A percentile compares a stretch with the other conserved stretches of the same genome.
Evolutionary conservation across 2,888 invertebrate species (phyloP).

Genomic region (Gastrophysa polygoni): DNA sequence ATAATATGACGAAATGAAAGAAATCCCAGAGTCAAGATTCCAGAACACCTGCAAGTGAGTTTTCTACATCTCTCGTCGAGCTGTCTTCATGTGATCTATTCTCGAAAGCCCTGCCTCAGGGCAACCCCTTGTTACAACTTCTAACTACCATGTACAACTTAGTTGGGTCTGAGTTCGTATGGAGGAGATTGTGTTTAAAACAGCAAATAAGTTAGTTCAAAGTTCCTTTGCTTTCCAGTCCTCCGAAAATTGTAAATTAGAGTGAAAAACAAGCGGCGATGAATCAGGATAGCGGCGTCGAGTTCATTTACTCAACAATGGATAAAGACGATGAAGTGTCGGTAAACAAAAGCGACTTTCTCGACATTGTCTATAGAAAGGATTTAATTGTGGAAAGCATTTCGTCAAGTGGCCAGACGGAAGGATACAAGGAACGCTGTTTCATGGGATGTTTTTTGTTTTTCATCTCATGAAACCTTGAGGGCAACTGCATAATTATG

Average conservation of each 20-base stretch:
- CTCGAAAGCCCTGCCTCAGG: background rate
- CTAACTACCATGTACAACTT: constrained; percentile 10
- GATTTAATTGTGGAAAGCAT: background rate
- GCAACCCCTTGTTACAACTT: constrained; percentile 16
- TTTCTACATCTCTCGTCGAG: constrained; percentile 3
- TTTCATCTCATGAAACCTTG: no score
- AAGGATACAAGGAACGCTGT: background rate
- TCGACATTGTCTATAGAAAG: background rate
- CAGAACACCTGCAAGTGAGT: constrained; percentile 2
- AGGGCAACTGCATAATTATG: no score
- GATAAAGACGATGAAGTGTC: background rate
- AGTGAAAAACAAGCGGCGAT: background rate
- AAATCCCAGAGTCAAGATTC: no score
- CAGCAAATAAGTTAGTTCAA: constrained; percentile 11
- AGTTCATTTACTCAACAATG: background rate
- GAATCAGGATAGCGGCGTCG: background rate
- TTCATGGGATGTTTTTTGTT: no score
- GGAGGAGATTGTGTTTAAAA: constrained; percentile 13
- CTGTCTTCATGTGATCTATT: constrained; percentile 11
- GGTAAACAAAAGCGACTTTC: background rate
- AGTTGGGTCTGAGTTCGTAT: constrained; percentile 13
- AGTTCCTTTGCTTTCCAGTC: background rate
- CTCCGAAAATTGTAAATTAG: constrained; percentile 11
- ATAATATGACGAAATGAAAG: no score
- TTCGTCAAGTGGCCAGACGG: no score